Conservation (phyloP, 2,113 vertebrate genomes). For the Oreochromis spilurus region DNA sequence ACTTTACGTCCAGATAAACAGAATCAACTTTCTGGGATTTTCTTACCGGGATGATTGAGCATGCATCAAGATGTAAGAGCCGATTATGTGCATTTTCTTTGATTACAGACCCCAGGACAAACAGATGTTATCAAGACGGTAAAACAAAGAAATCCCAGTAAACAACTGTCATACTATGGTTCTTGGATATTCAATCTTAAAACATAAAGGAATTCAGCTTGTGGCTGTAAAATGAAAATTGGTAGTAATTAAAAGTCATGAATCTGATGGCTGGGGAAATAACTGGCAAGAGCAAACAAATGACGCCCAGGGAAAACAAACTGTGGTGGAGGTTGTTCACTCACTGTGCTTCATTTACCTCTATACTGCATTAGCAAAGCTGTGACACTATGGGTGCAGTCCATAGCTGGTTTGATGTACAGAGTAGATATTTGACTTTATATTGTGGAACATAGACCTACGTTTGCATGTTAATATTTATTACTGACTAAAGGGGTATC, state of each 20-base stretch:
- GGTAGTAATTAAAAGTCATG: background rate
- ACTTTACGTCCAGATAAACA: background rate
- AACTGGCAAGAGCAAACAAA: background rate
- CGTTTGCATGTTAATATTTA: background rate
- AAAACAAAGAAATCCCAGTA: background rate
- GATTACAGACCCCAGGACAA: background rate
- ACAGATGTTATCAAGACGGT: background rate
- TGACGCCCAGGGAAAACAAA: background rate
- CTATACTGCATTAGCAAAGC: background rate
- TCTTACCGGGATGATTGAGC: background rate
- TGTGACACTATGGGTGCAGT: background rate
- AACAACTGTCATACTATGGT: background rate
- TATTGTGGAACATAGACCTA: too few species aligned
- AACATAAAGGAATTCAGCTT: background rate
- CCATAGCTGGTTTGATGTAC: background rate
- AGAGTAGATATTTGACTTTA: background rate
- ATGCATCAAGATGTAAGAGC: background rate
- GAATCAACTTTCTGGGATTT: background rate
- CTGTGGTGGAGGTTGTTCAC: background rate
- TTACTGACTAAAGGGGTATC: background rate
- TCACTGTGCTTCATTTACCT: background rate
- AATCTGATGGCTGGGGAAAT: background rate
- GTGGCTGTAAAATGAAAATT: background rate
- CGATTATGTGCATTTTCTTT: background rate
- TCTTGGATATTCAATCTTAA: background rate